Percentiles rank a stretch among this genome's conserved stretches.
phyloP scores from a whole-genome alignment of 2,113 vertebrate genomes.

The Halcyon malimbica region DNA sequence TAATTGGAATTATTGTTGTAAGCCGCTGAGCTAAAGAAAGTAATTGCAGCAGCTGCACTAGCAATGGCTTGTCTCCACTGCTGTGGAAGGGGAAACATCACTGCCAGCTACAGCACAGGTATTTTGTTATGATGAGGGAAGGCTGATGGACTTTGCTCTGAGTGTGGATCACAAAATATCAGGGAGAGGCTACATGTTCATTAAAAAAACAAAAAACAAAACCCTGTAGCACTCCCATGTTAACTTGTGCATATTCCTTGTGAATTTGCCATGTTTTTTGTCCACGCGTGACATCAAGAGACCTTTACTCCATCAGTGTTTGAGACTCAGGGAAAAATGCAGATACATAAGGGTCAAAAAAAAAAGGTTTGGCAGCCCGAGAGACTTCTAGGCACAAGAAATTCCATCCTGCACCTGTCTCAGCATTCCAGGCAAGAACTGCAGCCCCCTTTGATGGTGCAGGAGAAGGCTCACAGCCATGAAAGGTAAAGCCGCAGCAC shows the following conservation, averaged over 20 bases:
- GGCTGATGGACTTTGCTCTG: neutral
- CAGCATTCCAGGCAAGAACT: neutral
- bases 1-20: neutral
- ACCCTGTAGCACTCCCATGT: neutral
- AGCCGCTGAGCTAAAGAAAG: neutral
- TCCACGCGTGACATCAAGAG: rapidly evolving
- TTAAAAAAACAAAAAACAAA: neutral
- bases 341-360: neutral
- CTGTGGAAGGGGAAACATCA: neutral
- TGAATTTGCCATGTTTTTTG: neutral
- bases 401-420: neutral
- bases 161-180: neutral
- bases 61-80: neutral
- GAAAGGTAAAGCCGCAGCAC: neutral
- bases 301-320: neutral
- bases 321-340: neutral
- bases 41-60: neutral
- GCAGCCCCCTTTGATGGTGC: neutral
- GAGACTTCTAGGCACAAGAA: neutral
- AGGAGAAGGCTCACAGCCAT: neutral
- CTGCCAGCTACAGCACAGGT: neutral
- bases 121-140: neutral
- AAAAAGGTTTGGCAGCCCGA: neutral
- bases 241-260: neutral
- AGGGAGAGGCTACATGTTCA: neutral